Evolutionary conservation across 2,113 vertebrate genomes (phyloP).

Genomic region (Carettochelys insculpta): DNA sequence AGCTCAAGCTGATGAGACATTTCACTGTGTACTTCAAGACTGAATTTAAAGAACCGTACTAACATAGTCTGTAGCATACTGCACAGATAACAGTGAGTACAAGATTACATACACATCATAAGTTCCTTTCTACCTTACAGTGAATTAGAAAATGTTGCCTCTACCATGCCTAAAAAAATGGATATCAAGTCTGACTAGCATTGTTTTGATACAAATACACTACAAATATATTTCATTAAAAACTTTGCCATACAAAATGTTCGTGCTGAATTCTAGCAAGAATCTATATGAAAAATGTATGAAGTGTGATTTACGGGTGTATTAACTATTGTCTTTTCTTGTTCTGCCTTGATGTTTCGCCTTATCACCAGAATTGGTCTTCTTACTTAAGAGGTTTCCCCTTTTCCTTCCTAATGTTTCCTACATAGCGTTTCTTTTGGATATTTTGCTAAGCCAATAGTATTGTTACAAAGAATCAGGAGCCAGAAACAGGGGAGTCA

Average conservation of each 20-base stretch:
- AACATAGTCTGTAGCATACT: not conserved
- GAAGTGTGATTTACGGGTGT: not conserved
- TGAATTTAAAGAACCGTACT: not conserved
- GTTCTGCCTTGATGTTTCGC: not conserved
- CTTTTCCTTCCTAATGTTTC: not conserved
- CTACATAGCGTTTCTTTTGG: not conserved
- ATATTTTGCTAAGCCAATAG: not conserved
- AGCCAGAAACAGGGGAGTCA: not conserved
- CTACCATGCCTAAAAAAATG: not conserved
- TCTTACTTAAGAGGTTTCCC: not conserved
- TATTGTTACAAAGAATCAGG: not conserved
- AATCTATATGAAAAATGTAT: not conserved
- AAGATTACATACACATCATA: not conserved
- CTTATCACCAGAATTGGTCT: not conserved
- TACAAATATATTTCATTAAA: not conserved
- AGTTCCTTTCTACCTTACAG: not conserved
- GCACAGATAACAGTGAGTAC: not conserved
- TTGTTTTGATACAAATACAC: not conserved
- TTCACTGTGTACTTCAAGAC: not conserved
- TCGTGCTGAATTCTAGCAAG: not conserved
- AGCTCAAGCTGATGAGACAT: not conserved
- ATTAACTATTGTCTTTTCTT: not conserved
- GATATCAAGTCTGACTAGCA: not conserved
- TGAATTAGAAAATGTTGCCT: not conserved
- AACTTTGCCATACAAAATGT: not conserved